phyloP scores from a whole-genome alignment of 2,888 invertebrate genomes.

The Harmothoe impar region DNA sequence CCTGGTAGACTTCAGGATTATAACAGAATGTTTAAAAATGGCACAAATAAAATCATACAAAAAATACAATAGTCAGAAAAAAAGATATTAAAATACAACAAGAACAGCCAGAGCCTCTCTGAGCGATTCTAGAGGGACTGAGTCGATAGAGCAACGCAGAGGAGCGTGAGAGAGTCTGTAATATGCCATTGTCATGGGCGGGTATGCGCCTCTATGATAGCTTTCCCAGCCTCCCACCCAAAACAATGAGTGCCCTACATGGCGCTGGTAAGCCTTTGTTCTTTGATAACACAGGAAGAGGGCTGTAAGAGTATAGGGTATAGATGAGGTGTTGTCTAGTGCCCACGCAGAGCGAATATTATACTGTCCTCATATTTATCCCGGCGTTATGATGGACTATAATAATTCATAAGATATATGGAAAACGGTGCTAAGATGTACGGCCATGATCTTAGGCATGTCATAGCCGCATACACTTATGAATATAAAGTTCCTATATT shows the following conservation, averaged over 20 bases:
- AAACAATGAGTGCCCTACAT: slow-evolving; percentile 24
- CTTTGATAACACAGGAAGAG: slow-evolving; percentile 19
- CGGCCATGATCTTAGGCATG: too few species aligned
- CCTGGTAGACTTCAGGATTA: too few species aligned
- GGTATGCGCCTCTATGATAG: slow-evolving; percentile 23
- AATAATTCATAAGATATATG: too few species aligned
- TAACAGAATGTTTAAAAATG: too few species aligned
- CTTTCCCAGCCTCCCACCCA: neutral
- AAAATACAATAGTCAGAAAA: too few species aligned
- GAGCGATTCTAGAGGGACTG: slow-evolving; percentile 10
- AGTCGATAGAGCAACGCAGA: slow-evolving; percentile 19
- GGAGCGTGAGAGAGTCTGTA: slow-evolving; percentile 20
- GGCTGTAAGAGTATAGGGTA: neutral
- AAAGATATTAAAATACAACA: too few species aligned
- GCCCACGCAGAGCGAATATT: too few species aligned
- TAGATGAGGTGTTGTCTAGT: neutral
- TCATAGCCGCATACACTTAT: too few species aligned
- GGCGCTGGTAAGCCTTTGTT: neutral
- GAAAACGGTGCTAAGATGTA: too few species aligned
- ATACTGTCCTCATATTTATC: neutral
- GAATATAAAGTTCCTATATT: too few species aligned
- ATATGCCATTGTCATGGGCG: slow-evolving; percentile 4
- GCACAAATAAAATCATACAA: too few species aligned
- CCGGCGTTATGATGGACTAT: neutral
- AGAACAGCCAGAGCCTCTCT: neutral